Base-by-base conservation (phyloP, 2,797 vertebrate species). In the Pangasius larnaudii region DNA sequence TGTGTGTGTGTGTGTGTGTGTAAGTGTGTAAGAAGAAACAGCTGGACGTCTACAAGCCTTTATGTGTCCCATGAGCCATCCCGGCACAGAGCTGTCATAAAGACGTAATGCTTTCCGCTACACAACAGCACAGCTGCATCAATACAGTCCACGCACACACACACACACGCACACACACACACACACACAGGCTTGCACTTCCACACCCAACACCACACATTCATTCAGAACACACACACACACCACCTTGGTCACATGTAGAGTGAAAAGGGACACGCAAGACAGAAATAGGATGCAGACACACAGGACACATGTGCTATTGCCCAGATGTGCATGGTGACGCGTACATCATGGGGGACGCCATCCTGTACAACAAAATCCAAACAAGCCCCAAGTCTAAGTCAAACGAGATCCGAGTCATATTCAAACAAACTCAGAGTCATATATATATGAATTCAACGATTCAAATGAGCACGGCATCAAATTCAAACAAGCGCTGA, bases 61-160 rank as follows among this genome's bases (percentile, higher is more conserved):
- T 86, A 88, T 78, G 59, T 42, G 82, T 87, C 88, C 88, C 59
- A 42, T 63, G 79, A 59, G 80, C 39, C 75, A 53, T 24, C 69
- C 77, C 10, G 2, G 77, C 83, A 86, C 83, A 87, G 72, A 89
- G 87, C 90, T 42, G 58, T n/a, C 79, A 63, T 80, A 24, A 82
- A 63, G 58, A 82, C 77, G 58, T 82, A 72, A 74, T 33, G 9
- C 72, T 61, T 61, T 39, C 30, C 2, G 8, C 6, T 69, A 36
- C 72, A 83, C 85, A 89, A 74, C 87, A 58, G 85, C 90, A 90
- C 87, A 88, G 87, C 87, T 88, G 87, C 82, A 84, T 65, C 65
- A 84, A 85, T 39, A 88, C 11, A 77, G 82, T 58, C 9, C 5
- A 5, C 49, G 56, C 16, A 19, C 49, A 53, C 46, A 30, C 27